Evolutionary conservation across 2,888 invertebrate species (phyloP).

Genomic region (Drosophila falleni): DNA sequence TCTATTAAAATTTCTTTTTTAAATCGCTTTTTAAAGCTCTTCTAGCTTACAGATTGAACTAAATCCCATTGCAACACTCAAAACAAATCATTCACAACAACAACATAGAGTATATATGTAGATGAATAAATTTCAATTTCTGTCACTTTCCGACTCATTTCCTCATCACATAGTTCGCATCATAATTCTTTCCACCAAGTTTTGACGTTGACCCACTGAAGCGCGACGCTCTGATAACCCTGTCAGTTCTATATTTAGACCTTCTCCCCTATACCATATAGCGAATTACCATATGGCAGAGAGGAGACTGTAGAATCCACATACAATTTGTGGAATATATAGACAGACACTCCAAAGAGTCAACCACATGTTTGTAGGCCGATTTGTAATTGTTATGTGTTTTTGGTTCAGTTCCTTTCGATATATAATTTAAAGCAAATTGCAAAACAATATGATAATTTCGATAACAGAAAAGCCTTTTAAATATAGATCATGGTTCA

Average conservation of each 20-base stretch:
- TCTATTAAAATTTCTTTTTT: constrained; percentile 14
- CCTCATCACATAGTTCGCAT: constrained; percentile 33
- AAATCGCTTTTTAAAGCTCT: constrained; percentile 17
- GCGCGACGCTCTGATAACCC: constrained; percentile 78
- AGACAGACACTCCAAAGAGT: constrained; percentile 29
- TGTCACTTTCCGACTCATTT: constrained; percentile 50
- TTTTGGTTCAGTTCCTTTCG: constrained; percentile 20
- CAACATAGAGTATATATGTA: constrained; percentile 11
- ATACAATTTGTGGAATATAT: background rate
- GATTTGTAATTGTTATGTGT: constrained; percentile 24
- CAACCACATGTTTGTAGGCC: constrained; percentile 72
- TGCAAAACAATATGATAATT: constrained; percentile 65
- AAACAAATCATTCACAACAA: constrained; percentile 30
- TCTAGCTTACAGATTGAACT: constrained; percentile 26
- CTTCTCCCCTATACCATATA: constrained; percentile 21
- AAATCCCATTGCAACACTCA: constrained; percentile 27
- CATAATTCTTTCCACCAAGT: constrained; percentile 47
- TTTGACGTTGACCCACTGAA: constrained; percentile 73
- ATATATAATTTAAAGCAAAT: constrained; percentile 48
- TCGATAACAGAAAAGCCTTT: constrained; percentile 42
- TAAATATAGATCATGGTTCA: constrained; percentile 55
- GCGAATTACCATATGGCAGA: constrained; percentile 49
- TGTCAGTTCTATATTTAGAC: constrained; percentile 63
- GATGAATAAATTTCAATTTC: constrained; percentile 17
- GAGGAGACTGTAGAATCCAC: constrained; percentile 7